Evolutionary conservation across 2,888 invertebrate species (phyloP), one percentile per base, ranked within the genome.

Genomic region (Eupithecia dodoneata): DNA sequence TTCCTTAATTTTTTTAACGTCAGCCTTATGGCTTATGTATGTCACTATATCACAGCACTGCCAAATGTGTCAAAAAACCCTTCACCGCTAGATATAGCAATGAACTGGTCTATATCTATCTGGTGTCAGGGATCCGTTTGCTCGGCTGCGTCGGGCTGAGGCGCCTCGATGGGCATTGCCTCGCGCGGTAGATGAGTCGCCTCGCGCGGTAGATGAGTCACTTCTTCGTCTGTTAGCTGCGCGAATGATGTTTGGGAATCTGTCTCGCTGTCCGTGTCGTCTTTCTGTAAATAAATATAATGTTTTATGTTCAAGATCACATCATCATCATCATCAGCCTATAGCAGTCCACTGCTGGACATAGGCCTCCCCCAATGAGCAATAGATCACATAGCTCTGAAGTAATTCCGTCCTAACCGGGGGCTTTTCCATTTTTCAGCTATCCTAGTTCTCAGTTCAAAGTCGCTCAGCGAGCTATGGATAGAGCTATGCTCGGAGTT

Each of bases 201-300:
- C 55, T 18, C 41, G 18, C 42, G 55, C 15, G 71, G 69, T n/a
- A 74, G 52, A 6, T 72, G 49, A 2, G 75, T 30, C 12, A 47
- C 5, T 0, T 73, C 55, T 7, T 71, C 75, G 63, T 86, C 85
- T 0, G 71, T 67, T 0, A 83, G 78, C 0, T 84, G 82, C 7
- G 82, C 81, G 9, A 84, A 83, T 0, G 83, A 83, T 0, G 84
- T 83, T 0, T 82, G 81, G 0, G 85, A 83, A 9, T 87, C 88
- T 0, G 87, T 78, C 10, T 87, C 88, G 12, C 82, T 83, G 66
- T 84, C 88, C 0, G 88, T 81, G 0, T 84, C 87, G 66, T 88
- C 87, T 74, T 88, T 88, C 88, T 88, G 88, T 75, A 71, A 79
- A 44, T 2, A 9, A 59, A 52, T 15, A 2, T 0, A 41, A 55